Evolutionary conservation across 2,797 vertebrate species (phyloP).

Genomic region (Paratrypauchen microcephalus): DNA sequence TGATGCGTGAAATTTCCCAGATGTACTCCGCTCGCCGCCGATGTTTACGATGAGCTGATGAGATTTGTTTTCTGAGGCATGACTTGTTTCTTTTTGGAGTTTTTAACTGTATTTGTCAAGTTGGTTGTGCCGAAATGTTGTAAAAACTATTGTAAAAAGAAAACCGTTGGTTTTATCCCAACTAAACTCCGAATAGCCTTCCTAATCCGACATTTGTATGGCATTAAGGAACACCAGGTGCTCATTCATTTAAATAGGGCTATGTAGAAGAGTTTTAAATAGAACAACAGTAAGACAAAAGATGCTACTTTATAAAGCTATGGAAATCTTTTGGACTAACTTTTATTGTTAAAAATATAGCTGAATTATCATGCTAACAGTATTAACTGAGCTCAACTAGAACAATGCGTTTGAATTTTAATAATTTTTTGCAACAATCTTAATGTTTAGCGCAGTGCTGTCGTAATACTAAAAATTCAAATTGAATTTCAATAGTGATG

Average conservation of each 20-base stretch:
- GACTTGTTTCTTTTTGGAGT: background rate
- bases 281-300: background rate
- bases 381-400: too few species aligned
- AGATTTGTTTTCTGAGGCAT: constrained; percentile 17
- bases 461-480: too few species aligned
- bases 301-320: background rate
- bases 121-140: background rate
- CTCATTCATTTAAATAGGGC: constrained; percentile 15
- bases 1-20: constrained; percentile 30
- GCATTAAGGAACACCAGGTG: constrained; percentile 22
- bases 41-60: constrained; percentile 31
- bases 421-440: too few species aligned
- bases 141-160: too few species aligned
- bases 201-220: constrained; percentile 10
- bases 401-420: too few species aligned
- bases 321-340: too few species aligned
- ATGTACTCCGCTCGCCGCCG: constrained; percentile 11
- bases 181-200: background rate
- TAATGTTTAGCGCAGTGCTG: too few species aligned
- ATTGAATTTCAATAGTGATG: too few species aligned
- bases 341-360: too few species aligned
- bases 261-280: background rate
- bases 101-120: background rate
- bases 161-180: background rate
- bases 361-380: too few species aligned